These are phyloP conservation scores for Saimiri boliviensis DNA, from an alignment of 2,113 vertebrate species.

Conservation along the genomic window DNA sequence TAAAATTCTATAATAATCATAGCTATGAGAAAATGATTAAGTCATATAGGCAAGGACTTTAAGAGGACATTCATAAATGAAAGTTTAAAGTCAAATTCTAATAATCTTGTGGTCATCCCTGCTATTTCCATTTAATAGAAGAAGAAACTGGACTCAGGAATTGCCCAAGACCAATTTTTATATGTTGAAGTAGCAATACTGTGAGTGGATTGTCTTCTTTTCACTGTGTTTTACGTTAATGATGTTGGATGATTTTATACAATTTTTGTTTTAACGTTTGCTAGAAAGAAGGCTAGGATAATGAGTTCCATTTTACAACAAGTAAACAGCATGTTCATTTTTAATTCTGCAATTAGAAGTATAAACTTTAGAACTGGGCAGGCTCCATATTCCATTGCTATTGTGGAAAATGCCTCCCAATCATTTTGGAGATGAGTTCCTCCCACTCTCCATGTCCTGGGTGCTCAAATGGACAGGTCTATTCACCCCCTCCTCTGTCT, in stretches of 20 bases:
- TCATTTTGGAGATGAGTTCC: background rate
- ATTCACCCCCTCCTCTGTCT: background rate
- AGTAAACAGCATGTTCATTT: background rate
- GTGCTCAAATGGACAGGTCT: background rate
- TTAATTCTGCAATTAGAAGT: slow-evolving; percentile 32
- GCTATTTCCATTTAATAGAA: background rate
- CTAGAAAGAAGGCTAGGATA: slow-evolving; percentile 22
- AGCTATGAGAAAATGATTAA: slow-evolving; percentile 9
- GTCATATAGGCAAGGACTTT: background rate
- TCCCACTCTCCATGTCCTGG: background rate
- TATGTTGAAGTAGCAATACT: background rate
- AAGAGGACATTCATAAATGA: background rate
- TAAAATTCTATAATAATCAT: slow-evolving; percentile 41
- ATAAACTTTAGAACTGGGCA: background rate
- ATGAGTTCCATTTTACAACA: slow-evolving; percentile 1
- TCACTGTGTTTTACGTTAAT: background rate
- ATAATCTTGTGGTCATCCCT: background rate
- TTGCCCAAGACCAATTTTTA: background rate
- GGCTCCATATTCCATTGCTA: background rate
- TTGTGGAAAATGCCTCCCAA: background rate
- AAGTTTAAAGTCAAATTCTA: background rate
- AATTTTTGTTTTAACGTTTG: slow-evolving; percentile 36
- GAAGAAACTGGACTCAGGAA: background rate
- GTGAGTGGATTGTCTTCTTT: background rate
- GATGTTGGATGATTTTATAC: background rate